Evolutionary conservation across 2,888 invertebrate genomes (phyloP).

Genomic region (Argynnis bischoffii): DNA sequence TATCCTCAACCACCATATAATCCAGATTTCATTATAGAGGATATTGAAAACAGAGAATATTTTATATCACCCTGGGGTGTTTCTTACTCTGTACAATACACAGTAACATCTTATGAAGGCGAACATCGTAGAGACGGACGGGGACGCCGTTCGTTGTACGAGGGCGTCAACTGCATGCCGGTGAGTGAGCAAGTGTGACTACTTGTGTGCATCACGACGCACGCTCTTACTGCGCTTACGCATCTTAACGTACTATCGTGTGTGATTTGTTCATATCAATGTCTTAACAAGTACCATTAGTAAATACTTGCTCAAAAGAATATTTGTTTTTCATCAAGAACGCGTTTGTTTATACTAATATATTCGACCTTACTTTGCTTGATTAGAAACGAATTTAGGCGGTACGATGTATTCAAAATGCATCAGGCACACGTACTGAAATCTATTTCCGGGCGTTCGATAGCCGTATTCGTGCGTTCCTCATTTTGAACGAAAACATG

Average conservation of each 20-base stretch:
- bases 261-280: conserved; percentile 47
- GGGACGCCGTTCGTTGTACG: conserved; percentile 71
- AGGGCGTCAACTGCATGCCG: conserved; percentile 74
- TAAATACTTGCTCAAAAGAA: neutral
- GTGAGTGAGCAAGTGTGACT: conserved; percentile 73
- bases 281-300: neutral
- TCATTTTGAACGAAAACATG: conserved; percentile 80
- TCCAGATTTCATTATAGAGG: conserved; percentile 61
- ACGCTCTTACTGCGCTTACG: conserved; percentile 54
- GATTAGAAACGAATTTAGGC: neutral
- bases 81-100: conserved; percentile 48
- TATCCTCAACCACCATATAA: conserved; percentile 72
- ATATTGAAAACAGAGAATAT: conserved; percentile 48
- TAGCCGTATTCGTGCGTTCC: conserved; percentile 71
- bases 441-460: conserved; percentile 80
- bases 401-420: conserved; percentile 69
- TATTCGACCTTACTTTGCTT: neutral
- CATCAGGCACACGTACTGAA: conserved; percentile 66
- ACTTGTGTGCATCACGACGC: conserved; percentile 58
- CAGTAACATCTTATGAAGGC: conserved; percentile 44
- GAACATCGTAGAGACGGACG: conserved; percentile 54
- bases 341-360: conserved; percentile 22
- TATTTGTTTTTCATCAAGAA: conserved; percentile 21
- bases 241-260: conserved; percentile 43
- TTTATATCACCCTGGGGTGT: conserved; percentile 49